Conservation (phyloP, 2,113 vertebrate species). For the Rhinogobius similis region DNA sequence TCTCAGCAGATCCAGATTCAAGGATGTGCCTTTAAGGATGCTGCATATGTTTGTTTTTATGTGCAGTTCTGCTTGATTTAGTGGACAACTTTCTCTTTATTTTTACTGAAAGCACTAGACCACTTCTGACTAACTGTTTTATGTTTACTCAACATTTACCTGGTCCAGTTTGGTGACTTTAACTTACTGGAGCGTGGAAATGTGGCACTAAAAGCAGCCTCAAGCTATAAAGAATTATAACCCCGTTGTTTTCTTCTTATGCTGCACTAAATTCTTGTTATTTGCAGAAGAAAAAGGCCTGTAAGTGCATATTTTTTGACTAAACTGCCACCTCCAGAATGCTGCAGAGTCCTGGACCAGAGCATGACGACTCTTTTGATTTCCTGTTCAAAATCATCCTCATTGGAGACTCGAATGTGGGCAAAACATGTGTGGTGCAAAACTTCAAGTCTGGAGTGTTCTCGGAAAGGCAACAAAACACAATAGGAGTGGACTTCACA, state of each 20-base stretch:
- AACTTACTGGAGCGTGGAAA: not conserved
- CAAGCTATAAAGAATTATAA: not conserved
- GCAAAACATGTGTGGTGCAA: conserved; percentile 95
- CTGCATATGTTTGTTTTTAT: not conserved
- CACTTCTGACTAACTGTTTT: not conserved
- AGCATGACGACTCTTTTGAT: conserved; percentile 87
- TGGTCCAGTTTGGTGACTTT: not conserved
- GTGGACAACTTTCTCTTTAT: not conserved
- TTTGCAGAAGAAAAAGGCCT: not conserved
- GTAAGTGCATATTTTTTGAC: not conserved
- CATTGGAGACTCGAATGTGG: conserved; percentile 95
- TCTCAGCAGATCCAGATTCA: not conserved
- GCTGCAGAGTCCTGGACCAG: conserved; percentile 78
- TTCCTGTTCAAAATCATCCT: conserved; percentile 97
- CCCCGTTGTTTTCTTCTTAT: not conserved
- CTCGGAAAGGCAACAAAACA: conserved; percentile 89
- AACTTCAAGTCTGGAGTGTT: conserved; percentile 89
- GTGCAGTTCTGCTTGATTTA: not conserved
- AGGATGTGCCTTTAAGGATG: not conserved
- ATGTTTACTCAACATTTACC: not conserved
- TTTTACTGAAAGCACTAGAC: not conserved
- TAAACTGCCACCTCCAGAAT: conserved; percentile 62
- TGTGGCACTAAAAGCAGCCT: not conserved
- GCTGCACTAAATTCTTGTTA: conserved; percentile 1
- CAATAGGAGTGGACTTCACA: conserved; percentile 96